Evolutionary conservation across 2,888 invertebrate species (phyloP), one percentile per base, ranked within the genome.

Genomic region (Deilephila elpenor): DNA sequence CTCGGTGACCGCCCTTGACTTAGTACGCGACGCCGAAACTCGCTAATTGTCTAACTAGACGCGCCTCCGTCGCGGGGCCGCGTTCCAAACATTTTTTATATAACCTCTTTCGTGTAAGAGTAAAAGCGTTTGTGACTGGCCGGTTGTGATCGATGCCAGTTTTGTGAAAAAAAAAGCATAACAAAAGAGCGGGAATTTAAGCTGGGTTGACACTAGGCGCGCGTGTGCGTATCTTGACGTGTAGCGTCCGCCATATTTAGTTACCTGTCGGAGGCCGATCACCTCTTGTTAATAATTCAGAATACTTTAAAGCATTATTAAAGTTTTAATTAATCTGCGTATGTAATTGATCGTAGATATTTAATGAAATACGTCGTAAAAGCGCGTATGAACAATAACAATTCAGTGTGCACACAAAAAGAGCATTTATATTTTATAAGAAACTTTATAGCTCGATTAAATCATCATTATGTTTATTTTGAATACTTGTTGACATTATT

Each of bases 1-100:
- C 83, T 79, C 73, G 76, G 70, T 88, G 91, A 89, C 92, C 92
- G 93, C 89, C 93, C 93, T 92, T 93, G 93, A 93, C 92, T 91
- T 82, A 80, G 76, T 83, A 75, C 78, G 78, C 79, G 78, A 76
- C 83, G 82, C 75, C 77, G 77, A 74, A 82, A 78, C 80, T 77
- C 73, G 79, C 75, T 79, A 82, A 82, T 80, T 82, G 75, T 78
- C 75, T 74, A 44, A 53, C 20, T 77, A 82, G 78, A 78, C 80
- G 76, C 80, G 81, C 73, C 71, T 71, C 67, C 70, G 60, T 71
- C 59, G 56, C 62, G 59, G 59, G 59, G 73, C 34, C 32, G 5
- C 25, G 61, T 37, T 67, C 19, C 51, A 67, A 78, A 80, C 74
- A 78, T 77, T 78, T 79, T 74, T 78, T 77, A 79, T 80, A 79